Evolutionary conservation across 2,888 invertebrate species (phyloP).

Genomic region (Thymelicus acteon): DNA sequence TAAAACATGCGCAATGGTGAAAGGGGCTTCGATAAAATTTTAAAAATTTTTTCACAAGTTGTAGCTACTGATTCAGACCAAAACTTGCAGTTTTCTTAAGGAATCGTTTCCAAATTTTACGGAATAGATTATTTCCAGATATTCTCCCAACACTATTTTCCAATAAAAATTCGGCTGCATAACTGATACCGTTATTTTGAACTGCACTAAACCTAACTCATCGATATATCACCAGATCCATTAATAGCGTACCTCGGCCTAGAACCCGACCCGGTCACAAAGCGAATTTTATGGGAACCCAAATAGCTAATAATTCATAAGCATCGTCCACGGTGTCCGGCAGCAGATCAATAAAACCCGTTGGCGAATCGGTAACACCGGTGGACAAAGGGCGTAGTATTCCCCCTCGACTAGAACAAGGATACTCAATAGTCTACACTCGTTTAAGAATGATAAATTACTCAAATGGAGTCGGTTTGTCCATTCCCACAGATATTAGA

Average conservation of each 20-base stretch:
- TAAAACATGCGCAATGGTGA: neutral
- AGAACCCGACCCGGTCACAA: conserved; percentile 35
- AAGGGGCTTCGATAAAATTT: too few species aligned
- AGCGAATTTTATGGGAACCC: conserved; percentile 75
- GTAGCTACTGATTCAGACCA: too few species aligned
- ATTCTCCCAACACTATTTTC: too few species aligned
- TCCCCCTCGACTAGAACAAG: conserved; percentile 68
- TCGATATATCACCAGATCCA: conserved; percentile 1
- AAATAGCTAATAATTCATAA: conserved; percentile 78
- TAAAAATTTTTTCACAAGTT: too few species aligned
- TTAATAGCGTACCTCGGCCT: conserved; percentile 13
- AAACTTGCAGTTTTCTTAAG: too few species aligned
- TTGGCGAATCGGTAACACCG: conserved; percentile 66
- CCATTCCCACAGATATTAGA: conserved; percentile 85
- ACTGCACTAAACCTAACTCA: neutral
- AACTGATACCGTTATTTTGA: conserved; percentile 2
- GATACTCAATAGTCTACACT: conserved; percentile 74
- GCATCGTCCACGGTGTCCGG: conserved; percentile 64
- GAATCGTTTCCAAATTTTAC: too few species aligned
- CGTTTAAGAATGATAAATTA: conserved; percentile 85
- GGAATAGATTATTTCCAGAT: too few species aligned
- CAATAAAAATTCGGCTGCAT: neutral
- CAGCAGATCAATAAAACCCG: conserved; percentile 64
- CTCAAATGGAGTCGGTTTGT: conserved; percentile 82
- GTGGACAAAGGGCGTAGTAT: conserved; percentile 69